Evolutionary conservation across 2,113 vertebrate genomes (phyloP).

Genomic region (Percopsis transmontana): DNA sequence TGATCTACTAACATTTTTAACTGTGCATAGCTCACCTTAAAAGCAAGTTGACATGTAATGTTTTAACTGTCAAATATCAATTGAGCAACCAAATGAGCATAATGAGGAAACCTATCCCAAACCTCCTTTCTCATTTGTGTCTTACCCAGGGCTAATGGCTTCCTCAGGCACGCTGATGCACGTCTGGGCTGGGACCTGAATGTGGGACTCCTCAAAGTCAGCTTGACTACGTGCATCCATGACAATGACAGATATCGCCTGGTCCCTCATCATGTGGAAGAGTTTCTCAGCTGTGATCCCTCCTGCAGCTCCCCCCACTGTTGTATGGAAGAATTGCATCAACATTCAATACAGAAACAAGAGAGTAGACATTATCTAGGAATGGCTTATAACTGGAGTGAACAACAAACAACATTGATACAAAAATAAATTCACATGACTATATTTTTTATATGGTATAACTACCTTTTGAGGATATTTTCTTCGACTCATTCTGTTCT

Average conservation of each 20-base stretch:
- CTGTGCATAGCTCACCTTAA: no score
- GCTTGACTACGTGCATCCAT: slow-evolving; percentile 88
- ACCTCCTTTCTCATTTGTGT: background rate
- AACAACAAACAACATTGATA: background rate
- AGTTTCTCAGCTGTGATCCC: slow-evolving; percentile 88
- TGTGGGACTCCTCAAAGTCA: slow-evolving; percentile 90
- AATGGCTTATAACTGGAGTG: background rate
- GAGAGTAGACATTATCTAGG: background rate
- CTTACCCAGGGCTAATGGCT: slow-evolving; percentile 89
- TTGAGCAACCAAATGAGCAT: no score
- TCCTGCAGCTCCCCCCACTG: slow-evolving; percentile 73
- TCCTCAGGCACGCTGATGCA: slow-evolving; percentile 91
- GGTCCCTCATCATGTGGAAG: slow-evolving; percentile 90
- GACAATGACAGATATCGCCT: slow-evolving; percentile 83
- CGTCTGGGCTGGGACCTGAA: slow-evolving; percentile 78
- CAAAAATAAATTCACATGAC: background rate
- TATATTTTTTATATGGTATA: background rate
- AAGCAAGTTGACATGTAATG: no score
- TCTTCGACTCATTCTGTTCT: slow-evolving; percentile 80
- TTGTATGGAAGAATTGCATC: slow-evolving; percentile 1
- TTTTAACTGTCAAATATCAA: no score
- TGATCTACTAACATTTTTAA: no score
- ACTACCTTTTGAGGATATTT: slow-evolving; percentile 81
- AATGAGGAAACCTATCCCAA: background rate
- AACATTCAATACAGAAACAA: background rate